Evolutionary conservation across 2,888 invertebrate species (phyloP).

Genomic region (Acleris sparsana): DNA sequence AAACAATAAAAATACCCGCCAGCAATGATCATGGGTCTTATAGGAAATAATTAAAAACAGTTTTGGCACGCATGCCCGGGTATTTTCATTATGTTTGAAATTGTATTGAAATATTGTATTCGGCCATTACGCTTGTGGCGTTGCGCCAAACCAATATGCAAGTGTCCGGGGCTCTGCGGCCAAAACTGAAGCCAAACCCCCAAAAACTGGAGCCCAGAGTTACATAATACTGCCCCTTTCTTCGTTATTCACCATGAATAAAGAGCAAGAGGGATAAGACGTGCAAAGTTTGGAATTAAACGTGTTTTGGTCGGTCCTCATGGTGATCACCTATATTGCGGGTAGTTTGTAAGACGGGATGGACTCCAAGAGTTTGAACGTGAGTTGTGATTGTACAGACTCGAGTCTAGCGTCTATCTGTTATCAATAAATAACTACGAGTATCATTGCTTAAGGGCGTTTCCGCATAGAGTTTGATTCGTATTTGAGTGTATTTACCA

Average conservation of each 20-base stretch:
- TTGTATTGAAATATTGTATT: conserved; percentile 37
- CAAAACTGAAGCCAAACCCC: background rate
- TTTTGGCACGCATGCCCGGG: conserved; percentile 31
- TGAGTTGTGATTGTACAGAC: conserved; percentile 12
- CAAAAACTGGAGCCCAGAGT: no score
- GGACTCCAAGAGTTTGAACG: conserved; percentile 26
- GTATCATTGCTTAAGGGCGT: no score
- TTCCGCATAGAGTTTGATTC: no score
- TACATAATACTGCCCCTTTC: no score
- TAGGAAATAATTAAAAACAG: conserved; percentile 36
- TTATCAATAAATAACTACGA: no score
- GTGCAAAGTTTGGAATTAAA: no score
- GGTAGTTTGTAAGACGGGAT: conserved; percentile 31
- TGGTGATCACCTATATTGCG: conserved; percentile 33
- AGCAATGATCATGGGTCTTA: conserved; percentile 15
- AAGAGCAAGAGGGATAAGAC: no score
- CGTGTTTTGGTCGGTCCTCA: no score
- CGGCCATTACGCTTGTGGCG: conserved; percentile 32
- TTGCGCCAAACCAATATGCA: conserved; percentile 36
- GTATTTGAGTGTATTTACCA: no score
- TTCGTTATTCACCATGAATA: no score
- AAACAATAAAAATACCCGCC: background rate
- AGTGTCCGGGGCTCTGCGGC: conserved; percentile 27
- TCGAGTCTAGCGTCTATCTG: no score
- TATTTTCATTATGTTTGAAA: conserved; percentile 35